Conservation (phyloP, 2,113 vertebrate genomes). For the Coracopsis vasa region DNA sequence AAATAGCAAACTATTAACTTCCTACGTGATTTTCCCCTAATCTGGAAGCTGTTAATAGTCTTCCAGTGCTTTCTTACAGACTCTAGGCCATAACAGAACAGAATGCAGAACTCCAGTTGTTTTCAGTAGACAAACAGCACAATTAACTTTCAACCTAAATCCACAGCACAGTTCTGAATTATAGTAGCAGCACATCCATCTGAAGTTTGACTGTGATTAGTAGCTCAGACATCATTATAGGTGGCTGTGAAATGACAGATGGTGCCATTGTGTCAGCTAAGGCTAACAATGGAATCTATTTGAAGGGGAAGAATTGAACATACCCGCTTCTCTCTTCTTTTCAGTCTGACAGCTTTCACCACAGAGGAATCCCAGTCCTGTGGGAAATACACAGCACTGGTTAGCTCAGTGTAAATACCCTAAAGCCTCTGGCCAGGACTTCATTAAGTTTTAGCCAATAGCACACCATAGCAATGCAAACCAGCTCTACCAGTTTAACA, state of each 20-base stretch:
- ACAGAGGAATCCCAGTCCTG: slow-evolving; percentile 96
- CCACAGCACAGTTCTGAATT: background rate
- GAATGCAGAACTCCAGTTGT: background rate
- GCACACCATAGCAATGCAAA: background rate
- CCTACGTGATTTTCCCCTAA: background rate
- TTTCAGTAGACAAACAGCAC: background rate
- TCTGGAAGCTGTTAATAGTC: background rate
- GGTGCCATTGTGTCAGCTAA: background rate
- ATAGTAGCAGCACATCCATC: background rate
- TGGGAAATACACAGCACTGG: background rate
- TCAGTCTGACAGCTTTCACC: slow-evolving; percentile 85
- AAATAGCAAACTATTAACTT: background rate
- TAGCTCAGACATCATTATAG: background rate
- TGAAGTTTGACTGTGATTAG: background rate
- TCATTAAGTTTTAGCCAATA: background rate
- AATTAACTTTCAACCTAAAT: background rate
- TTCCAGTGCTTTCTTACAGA: background rate
- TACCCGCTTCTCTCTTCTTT: slow-evolving; percentile 94
- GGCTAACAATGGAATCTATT: background rate
- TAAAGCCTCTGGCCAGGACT: background rate
- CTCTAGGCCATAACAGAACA: background rate
- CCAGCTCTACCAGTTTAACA: background rate
- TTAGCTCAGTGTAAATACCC: background rate
- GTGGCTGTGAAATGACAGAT: background rate
- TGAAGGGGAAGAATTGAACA: slow-evolving; percentile 9